phyloP scores from a whole-genome alignment of 2,888 invertebrate species.

The Branchellion lobata region DNA sequence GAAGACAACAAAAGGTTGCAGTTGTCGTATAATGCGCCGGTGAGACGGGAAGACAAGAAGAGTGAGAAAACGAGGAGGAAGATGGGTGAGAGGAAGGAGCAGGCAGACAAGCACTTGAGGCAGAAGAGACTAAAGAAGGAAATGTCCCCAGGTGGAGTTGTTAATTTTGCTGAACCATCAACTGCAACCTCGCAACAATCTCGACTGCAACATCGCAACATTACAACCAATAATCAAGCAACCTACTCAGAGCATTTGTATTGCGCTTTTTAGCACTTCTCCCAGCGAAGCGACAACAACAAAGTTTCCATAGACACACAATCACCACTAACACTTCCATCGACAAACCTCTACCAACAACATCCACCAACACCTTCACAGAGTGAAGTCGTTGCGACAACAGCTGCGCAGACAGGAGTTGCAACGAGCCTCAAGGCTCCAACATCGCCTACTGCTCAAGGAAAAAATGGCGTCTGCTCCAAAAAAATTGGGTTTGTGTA shows the following conservation, averaged over 20 bases:
- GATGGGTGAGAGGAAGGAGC: constrained; percentile 12
- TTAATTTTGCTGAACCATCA: neutral
- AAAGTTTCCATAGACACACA: neutral
- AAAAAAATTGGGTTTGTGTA: constrained; percentile 19
- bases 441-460: neutral
- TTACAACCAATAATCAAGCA: too few species aligned
- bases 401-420: constrained; percentile 14
- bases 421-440: neutral
- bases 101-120: neutral
- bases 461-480: constrained; percentile 11
- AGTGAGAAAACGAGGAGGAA: constrained; percentile 31
- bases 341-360: neutral
- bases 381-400: constrained; percentile 21
- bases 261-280: too few species aligned
- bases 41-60: constrained; percentile 37
- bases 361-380: constrained; percentile 14
- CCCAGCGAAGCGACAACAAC: neutral
- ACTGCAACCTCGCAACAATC: too few species aligned
- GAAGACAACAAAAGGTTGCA: neutral
- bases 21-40: constrained; percentile 32
- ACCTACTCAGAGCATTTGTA: too few species aligned
- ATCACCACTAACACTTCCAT: constrained; percentile 18
- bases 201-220: too few species aligned
- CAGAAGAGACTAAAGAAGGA: neutral
- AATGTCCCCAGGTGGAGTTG: neutral